Percentiles rank a stretch among this genome's conserved stretches.
Conservation (phyloP, 2,113 vertebrate genomes). For the Myiozetetes cayanensis region DNA sequence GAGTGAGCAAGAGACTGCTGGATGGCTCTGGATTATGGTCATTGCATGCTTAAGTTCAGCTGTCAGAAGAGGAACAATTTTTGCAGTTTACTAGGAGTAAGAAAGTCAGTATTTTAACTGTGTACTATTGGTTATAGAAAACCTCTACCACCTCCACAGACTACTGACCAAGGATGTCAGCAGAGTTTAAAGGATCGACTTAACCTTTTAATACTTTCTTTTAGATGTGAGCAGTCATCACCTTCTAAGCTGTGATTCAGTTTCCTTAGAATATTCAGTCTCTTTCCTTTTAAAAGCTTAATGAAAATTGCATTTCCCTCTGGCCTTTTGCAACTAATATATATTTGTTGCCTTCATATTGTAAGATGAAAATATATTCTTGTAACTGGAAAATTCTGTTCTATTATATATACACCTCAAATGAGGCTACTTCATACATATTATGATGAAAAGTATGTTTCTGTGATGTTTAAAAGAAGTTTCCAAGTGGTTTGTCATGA, state of each 20-base stretch:
- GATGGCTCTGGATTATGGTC: background rate
- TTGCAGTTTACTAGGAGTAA: background rate
- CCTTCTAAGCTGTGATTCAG: background rate
- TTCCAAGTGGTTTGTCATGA: background rate
- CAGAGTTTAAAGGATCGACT: background rate
- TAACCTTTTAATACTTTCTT: background rate
- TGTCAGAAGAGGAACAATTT: background rate
- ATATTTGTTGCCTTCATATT: background rate
- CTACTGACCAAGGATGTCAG: background rate
- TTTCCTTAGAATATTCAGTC: background rate
- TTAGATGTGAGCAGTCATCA: background rate
- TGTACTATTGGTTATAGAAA: background rate
- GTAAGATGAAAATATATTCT: background rate
- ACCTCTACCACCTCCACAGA: background rate
- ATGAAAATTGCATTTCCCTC: background rate
- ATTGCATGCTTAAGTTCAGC: background rate
- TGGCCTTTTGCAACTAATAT: background rate
- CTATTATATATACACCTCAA: background rate
- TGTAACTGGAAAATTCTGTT: background rate
- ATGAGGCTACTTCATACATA: background rate
- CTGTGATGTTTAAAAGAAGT: background rate
- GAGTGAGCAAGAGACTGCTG: background rate
- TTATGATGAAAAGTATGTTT: background rate
- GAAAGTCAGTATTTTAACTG: background rate
- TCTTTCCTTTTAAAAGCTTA: background rate